These are phyloP conservation scores for Oscheius sp. DNA, from an alignment of 1,140 invertebrate genomes.

Conservation along the genomic window DNA sequence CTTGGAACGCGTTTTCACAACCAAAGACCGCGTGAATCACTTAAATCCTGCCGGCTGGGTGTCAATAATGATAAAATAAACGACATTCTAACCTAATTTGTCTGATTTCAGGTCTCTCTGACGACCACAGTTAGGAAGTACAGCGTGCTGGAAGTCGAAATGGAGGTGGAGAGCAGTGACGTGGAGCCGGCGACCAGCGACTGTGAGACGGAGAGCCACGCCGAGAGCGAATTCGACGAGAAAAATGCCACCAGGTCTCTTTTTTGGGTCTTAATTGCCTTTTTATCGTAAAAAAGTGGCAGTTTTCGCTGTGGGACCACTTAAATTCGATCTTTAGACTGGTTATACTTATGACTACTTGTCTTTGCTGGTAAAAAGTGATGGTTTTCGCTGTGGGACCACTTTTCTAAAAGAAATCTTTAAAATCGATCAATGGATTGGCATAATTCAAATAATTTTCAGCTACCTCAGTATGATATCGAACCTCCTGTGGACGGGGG, in stretches of 20 bases:
- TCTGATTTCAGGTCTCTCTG: too few species aligned
- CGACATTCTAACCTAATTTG: too few species aligned
- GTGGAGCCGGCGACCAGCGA: too few species aligned
- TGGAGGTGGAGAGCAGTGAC: too few species aligned
- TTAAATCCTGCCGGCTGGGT: too few species aligned
- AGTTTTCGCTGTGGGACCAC: neutral
- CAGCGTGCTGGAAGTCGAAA: too few species aligned
- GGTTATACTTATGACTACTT: neutral
- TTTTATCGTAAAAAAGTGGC: neutral
- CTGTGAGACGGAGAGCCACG: neutral
- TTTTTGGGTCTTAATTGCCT: neutral
- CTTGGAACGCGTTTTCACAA: too few species aligned
- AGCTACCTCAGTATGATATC: conserved; percentile 7
- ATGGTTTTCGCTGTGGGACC: too few species aligned
- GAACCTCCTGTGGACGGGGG: neutral
- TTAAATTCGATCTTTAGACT: neutral
- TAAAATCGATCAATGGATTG: neutral
- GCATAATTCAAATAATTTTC: neutral
- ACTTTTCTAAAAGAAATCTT: neutral
- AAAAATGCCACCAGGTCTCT: conserved; percentile 1
- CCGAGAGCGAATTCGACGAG: neutral
- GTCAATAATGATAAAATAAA: too few species aligned
- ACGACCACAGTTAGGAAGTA: too few species aligned
- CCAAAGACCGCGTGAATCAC: too few species aligned
- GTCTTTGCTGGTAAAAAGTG: too few species aligned